Base-by-base conservation (phyloP, 1,140 invertebrate genomes). In the Ips typographus region DNA sequence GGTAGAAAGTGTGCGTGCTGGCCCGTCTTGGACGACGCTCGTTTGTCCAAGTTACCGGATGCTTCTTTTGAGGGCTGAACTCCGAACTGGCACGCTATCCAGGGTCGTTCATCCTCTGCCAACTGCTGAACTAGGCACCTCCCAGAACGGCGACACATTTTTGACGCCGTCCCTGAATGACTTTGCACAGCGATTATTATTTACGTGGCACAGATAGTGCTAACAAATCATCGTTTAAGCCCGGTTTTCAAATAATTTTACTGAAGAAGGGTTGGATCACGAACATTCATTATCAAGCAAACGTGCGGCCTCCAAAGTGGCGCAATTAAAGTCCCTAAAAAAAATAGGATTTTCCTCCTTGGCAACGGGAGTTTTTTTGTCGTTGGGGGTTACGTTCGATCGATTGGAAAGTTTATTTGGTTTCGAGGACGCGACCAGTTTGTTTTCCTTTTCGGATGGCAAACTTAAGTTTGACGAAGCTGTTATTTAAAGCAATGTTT, bases 311-410 rank as follows among this genome's bases (percentile, higher is more conserved):
- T 49, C 44, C 44, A 49, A 49, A 49, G 44, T 6, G 44, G 6
- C 44, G 44, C 52, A 55, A 55, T 55, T 55, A 55, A 55, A 36
- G 4, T 47, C 52, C 52, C n/a, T 55, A 55, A 55, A 55, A 47
- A 47, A 55, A 55, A 55, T n/a, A 55, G 37, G 52, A 55, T 55
- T 55, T 55, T 22, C 52, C 52, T 55, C 52, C 52, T 55, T 55
- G 52, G 52, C 52, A 55, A 55, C 52, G n/a, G 22, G 37, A 55
- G n/a, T 55, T 55, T 55, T 55, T 55, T 55, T 22, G n/a, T 36
- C n/a, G 52, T 4, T n/a, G 4, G 4, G 4, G 4, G 8, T 37
- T 55, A 38, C 52, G 52, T 55, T 38, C 52, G 8, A 55, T 55
- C 52, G 52, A 55, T 55, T 55, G 5, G 44, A 22, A 22, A 47